phyloP scores from a whole-genome alignment of 2,113 vertebrate genomes.

The Corvus cornix region DNA sequence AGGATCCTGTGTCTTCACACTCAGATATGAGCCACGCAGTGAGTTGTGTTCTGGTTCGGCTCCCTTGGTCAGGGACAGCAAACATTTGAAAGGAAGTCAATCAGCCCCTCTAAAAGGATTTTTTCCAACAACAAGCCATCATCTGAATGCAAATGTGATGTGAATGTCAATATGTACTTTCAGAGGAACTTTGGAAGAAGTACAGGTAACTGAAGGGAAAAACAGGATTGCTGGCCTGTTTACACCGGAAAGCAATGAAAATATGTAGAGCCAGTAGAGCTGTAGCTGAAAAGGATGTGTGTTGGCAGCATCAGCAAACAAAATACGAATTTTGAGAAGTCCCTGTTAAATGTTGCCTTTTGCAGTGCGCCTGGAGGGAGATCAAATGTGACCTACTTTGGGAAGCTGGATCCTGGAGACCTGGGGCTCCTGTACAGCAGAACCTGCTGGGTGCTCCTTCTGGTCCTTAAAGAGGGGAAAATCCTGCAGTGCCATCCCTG shows the following conservation, averaged over 20 bases:
- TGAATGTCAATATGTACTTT: constrained; percentile 37
- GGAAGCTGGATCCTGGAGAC: background rate
- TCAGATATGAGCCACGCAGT: background rate
- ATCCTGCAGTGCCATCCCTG: background rate
- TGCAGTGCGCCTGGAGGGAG: background rate
- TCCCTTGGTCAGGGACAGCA: background rate
- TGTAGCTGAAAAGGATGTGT: background rate
- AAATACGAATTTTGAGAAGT: constrained; percentile 8
- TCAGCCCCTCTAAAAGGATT: background rate
- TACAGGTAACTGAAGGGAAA: constrained; percentile 36
- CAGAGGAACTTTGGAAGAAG: constrained; percentile 9
- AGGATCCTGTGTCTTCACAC: background rate
- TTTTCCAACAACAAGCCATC: constrained; percentile 29
- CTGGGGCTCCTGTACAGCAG: background rate
- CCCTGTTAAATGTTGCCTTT: background rate
- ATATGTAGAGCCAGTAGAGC: background rate
- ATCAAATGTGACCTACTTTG: constrained; percentile 30
- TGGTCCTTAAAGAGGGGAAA: background rate
- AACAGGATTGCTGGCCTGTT: background rate
- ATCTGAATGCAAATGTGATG: constrained; percentile 34
- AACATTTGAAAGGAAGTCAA: background rate
- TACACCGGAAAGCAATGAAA: background rate
- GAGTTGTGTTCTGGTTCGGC: background rate
- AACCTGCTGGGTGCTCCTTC: background rate
- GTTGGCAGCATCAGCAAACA: background rate